Evolutionary conservation across 2,113 vertebrate species (phyloP).

Genomic region (Lutjanus erythropterus): DNA sequence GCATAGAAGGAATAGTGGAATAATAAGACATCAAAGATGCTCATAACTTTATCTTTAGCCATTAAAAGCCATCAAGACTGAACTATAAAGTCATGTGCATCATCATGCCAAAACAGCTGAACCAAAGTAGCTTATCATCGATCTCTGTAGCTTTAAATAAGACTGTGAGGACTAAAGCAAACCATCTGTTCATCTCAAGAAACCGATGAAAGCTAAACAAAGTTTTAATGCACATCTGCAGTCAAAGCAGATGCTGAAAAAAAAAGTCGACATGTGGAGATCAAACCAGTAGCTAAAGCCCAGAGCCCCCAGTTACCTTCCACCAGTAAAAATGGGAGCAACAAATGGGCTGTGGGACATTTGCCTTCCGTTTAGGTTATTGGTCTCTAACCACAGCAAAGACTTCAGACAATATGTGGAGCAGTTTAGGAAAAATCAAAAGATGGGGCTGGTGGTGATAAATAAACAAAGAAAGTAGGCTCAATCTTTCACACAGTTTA

Average conservation of each 20-base stretch:
- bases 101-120: conserved; percentile 23
- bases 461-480: conserved; percentile 7
- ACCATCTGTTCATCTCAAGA: conserved; percentile 46
- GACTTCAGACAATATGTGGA: conserved; percentile 30
- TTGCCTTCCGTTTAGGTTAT: conserved; percentile 61
- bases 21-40: conserved; percentile 3
- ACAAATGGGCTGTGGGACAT: conserved; percentile 69
- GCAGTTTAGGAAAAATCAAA: neutral
- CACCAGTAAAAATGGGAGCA: conserved; percentile 42
- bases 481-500: neutral
- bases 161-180: conserved; percentile 28
- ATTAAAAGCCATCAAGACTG: neutral
- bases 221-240: conserved; percentile 61
- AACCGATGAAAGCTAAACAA: conserved; percentile 50
- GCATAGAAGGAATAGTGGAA: neutral
- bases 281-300: conserved; percentile 44
- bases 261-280: conserved; percentile 58
- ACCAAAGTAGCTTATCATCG: conserved; percentile 21
- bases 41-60: conserved; percentile 3
- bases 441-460: conserved; percentile 19
- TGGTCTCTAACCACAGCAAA: conserved; percentile 69
- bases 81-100: neutral
- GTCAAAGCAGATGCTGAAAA: conserved; percentile 43
- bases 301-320: conserved; percentile 22
- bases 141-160: conserved; percentile 59